Percentiles rank a stretch among this genome's conserved stretches.
Conservation (phyloP, 2,888 invertebrate genomes). For the Gymnosoma rotundatum region DNA sequence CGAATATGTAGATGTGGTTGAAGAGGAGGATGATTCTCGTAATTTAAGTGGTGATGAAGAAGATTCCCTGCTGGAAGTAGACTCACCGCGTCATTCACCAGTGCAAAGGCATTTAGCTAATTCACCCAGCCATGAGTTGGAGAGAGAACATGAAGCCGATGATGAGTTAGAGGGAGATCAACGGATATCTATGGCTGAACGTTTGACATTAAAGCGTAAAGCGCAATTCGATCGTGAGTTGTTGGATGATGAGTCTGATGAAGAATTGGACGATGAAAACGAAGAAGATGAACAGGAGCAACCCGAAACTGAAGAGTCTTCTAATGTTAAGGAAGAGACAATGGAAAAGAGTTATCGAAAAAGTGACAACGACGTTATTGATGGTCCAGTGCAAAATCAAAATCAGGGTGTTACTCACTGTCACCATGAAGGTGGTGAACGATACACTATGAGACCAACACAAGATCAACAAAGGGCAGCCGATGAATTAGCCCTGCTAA, state of each 20-base stretch:
- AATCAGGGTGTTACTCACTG: slow-evolving; percentile 86
- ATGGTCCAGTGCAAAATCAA: slow-evolving; percentile 58
- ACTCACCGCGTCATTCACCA: slow-evolving; percentile 86
- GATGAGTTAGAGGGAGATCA: slow-evolving; percentile 65
- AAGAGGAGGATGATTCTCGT: slow-evolving; percentile 81
- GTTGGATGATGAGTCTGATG: slow-evolving; percentile 76
- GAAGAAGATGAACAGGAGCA: slow-evolving; percentile 59
- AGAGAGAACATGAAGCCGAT: slow-evolving; percentile 51
- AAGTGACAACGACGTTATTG: slow-evolving; percentile 59
- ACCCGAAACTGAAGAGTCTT: slow-evolving; percentile 69
- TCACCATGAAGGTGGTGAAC: slow-evolving; percentile 86
- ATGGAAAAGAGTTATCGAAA: slow-evolving; percentile 54
- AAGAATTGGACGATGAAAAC: slow-evolving; percentile 74
- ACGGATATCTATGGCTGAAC: slow-evolving; percentile 60
- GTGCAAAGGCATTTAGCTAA: slow-evolving; percentile 84
- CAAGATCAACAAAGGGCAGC: slow-evolving; percentile 81
- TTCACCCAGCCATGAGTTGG: slow-evolving; percentile 76
- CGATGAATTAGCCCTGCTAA: slow-evolving; percentile 71
- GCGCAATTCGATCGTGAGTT: slow-evolving; percentile 72
- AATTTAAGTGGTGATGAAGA: slow-evolving; percentile 85
- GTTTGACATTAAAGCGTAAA: slow-evolving; percentile 78
- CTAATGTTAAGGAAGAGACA: slow-evolving; percentile 66
- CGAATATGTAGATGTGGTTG: slow-evolving; percentile 87
- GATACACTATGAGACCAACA: slow-evolving; percentile 90
- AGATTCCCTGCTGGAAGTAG: slow-evolving; percentile 84